A percentile compares a stretch with the other conserved stretches of the same genome.
Conservation (phyloP, 2,113 vertebrate species). For the Pollimyrus isidori region DNA sequence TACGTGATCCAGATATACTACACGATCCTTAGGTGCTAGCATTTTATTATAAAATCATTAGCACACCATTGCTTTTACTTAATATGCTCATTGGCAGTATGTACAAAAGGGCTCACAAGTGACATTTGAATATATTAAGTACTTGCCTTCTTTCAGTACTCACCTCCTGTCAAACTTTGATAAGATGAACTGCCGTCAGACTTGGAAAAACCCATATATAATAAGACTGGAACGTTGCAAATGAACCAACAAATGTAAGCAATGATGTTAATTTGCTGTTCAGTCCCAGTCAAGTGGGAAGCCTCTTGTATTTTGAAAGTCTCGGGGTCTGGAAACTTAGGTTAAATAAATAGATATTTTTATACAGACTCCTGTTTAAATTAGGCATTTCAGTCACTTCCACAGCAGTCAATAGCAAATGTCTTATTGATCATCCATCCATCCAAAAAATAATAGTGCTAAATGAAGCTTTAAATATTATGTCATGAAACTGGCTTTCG, state of each 20-base stretch:
- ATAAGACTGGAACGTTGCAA: not conserved
- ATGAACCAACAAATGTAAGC: not conserved
- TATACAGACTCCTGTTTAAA: not conserved
- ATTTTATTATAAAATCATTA: not conserved
- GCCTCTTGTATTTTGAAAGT: not conserved
- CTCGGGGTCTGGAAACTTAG: not conserved
- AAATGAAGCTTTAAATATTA: not conserved
- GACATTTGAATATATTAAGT: not conserved
- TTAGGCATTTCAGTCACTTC: not conserved
- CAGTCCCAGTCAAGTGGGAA: not conserved
- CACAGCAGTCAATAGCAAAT: not conserved
- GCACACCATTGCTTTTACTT: not conserved
- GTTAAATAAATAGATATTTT: not conserved
- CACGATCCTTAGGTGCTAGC: not conserved
- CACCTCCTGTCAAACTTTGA: not conserved
- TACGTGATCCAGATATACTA: not conserved
- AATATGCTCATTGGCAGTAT: not conserved
- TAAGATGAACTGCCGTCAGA: not conserved
- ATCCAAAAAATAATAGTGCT: not conserved
- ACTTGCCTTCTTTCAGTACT: not conserved
- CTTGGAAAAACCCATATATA: not conserved
- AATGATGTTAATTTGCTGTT: not conserved
- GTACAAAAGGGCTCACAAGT: not conserved
- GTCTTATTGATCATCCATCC: not conserved
- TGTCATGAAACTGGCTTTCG: not conserved